Evolutionary conservation across 2,888 invertebrate species (phyloP), one percentile per base, ranked within the genome.

Genomic region (Campoplex nolae): DNA sequence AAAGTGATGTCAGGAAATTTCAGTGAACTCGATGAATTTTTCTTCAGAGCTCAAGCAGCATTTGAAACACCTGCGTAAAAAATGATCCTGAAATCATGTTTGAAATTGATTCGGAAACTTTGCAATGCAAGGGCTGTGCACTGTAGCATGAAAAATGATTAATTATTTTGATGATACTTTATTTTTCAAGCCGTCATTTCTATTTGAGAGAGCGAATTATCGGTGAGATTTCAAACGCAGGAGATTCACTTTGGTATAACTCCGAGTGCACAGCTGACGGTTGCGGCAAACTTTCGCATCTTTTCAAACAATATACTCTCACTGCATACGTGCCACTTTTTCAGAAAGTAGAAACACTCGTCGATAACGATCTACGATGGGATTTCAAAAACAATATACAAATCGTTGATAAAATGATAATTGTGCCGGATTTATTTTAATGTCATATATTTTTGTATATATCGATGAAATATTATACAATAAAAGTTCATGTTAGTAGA

Each of bases 231-330:
- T 23, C 28, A 9, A 78, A 65, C 35, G 42, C 62, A 28, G 79
- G 75, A 86, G 79, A 74, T 70, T 42, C 83, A 35, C 79, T 83
- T 79, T 32, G 71, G 67, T 71, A 70, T 83, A 65, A 79, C 75
- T 28, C 75, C 65, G 42, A 71, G 75, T 67, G 38, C 62, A 83
- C 75, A 75, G 70, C 62, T 79, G 70, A 76, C 54, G 70, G 45
- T 32, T 73, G 70, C 48, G 32, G 79, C 51, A 83, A 75, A 83
- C 83, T 86, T 86, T 83, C 83, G 75, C 79, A 79, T 35, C 83
- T 48, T 16, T 51, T 51, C 62, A 42, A 45, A 32, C 23, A 62
- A 71, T 78, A 71, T 78, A 83, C 74, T 85, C 78, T 82, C 85
- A 74, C 68, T 83, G 23, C 38, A 58, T 38, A 78, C 28, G 74